phyloP scores from a whole-genome alignment of 2,888 invertebrate genomes.

The Lamellibrachia columna region DNA sequence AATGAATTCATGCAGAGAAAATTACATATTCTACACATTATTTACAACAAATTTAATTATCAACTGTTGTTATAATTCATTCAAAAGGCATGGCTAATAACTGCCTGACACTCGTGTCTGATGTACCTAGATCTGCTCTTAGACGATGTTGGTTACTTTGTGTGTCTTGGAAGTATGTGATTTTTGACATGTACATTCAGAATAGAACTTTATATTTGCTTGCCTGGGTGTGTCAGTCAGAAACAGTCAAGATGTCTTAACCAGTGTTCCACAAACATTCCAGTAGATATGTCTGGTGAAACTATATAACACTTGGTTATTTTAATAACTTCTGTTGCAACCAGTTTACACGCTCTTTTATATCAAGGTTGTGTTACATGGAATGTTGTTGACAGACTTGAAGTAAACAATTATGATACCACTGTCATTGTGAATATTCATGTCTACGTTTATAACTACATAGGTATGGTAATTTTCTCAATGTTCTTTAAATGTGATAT shows the following conservation, averaged over 20 bases:
- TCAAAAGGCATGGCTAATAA: neutral
- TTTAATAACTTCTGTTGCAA: neutral
- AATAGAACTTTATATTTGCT: neutral
- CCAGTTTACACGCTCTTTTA: neutral
- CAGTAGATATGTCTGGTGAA: neutral
- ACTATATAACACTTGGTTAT: neutral
- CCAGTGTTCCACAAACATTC: neutral
- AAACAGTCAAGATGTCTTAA: neutral
- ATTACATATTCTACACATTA: neutral
- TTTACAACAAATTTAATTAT: neutral
- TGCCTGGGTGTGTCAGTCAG: neutral
- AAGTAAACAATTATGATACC: too few species aligned
- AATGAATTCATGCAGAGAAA: neutral
- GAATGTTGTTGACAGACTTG: neutral
- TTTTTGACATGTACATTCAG: neutral
- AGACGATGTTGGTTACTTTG: neutral
- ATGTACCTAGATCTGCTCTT: neutral
- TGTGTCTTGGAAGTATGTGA: neutral
- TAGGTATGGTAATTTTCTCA: neutral
- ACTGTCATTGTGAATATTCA: neutral
- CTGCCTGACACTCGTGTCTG: neutral
- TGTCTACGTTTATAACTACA: neutral
- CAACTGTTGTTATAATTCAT: neutral
- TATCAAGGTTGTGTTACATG: neutral
- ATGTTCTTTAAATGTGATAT: too few species aligned